phyloP scores from a whole-genome alignment of 1,140 invertebrate genomes.

The Cotesia typhae region DNA sequence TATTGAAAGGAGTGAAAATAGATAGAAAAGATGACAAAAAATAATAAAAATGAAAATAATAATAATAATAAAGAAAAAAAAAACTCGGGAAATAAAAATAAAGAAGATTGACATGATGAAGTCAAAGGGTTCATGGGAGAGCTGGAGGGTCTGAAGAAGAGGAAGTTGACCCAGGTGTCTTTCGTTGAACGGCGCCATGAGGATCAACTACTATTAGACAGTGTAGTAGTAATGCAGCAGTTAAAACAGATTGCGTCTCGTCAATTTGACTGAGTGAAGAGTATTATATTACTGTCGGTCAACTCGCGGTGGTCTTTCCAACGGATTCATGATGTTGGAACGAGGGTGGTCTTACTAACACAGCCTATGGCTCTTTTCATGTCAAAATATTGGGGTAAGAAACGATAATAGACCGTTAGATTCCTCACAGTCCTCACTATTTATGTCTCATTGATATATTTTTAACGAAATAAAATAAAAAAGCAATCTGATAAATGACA shows the following conservation, averaged over 20 bases:
- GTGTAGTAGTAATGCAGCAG: constrained; percentile 21
- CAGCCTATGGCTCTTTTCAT: constrained; percentile 23
- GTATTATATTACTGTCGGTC: constrained; percentile 52
- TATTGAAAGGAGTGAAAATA: not conserved
- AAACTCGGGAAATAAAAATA: not conserved
- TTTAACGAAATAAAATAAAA: no score
- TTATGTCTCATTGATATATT: not conserved
- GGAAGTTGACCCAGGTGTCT: constrained; percentile 65
- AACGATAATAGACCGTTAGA: not conserved
- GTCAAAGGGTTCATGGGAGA: constrained; percentile 44
- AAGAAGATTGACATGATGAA: not conserved
- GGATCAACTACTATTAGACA: constrained; percentile 34
- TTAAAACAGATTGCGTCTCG: constrained; percentile 49
- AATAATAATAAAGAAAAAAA: not conserved
- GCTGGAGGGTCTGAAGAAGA: constrained; percentile 52
- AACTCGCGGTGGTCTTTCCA: constrained; percentile 37
- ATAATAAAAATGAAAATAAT: not conserved
- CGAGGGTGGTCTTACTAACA: constrained; percentile 52
- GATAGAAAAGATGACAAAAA: constrained; percentile 21
- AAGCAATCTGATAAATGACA: no score
- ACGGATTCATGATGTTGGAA: constrained; percentile 25
- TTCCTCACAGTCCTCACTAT: not conserved
- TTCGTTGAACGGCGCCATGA: constrained; percentile 44
- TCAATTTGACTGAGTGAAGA: constrained; percentile 49
- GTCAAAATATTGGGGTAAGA: constrained; percentile 39